These are phyloP conservation scores for Brachyptera risi DNA, from an alignment of 2,888 invertebrate genomes.

Conservation along the genomic window DNA sequence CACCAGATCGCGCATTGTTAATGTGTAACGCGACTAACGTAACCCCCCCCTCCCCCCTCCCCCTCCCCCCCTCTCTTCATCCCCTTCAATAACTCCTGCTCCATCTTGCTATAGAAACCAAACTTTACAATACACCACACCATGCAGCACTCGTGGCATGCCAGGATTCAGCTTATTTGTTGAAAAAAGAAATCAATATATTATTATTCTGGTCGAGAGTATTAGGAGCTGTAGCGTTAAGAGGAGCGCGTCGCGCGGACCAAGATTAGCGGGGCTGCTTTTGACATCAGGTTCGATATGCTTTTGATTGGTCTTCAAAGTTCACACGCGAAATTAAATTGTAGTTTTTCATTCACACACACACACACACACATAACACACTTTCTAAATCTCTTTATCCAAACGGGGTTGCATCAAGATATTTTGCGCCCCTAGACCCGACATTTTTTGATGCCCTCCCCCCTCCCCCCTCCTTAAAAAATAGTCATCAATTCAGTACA, in stretches of 20 bases:
- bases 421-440: too few relatives aligned
- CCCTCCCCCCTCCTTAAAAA: too few relatives aligned
- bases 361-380: too few relatives aligned
- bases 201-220: constrained; percentile 15
- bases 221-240: too few relatives aligned
- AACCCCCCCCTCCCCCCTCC: not conserved
- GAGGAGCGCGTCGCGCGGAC: not conserved
- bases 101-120: constrained; percentile 20
- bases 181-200: constrained; percentile 21
- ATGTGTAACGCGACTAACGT: not conserved
- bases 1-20: not conserved
- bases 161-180: constrained; percentile 15
- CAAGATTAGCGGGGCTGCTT: constrained; percentile 31
- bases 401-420: too few relatives aligned
- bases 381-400: too few relatives aligned
- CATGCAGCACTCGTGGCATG: not conserved
- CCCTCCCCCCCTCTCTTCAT: not conserved
- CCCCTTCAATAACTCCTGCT: not conserved
- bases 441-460: too few relatives aligned
- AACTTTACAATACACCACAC: constrained; percentile 8
- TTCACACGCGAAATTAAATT: not conserved
- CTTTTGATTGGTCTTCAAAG: not conserved
- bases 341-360: too few relatives aligned
- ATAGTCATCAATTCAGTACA: too few relatives aligned
- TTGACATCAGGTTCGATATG: constrained; percentile 24